Conservation (phyloP, 2,797 vertebrate species). For the Sebastes diploproa region DNA sequence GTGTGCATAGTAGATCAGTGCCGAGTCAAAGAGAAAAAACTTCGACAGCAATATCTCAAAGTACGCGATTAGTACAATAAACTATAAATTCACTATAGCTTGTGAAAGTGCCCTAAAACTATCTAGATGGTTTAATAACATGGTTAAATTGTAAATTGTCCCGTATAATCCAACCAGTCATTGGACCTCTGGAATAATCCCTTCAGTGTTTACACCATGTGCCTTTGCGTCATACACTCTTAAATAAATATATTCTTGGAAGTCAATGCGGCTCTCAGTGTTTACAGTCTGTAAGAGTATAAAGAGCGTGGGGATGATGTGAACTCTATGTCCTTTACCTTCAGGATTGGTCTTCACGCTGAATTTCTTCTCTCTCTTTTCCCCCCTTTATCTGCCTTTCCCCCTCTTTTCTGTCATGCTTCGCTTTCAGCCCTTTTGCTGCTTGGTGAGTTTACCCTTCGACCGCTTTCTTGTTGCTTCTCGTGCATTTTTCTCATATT, state of each 20-base stretch:
- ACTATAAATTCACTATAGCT: too few relatives aligned
- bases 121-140: neutral
- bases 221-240: neutral
- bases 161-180: neutral
- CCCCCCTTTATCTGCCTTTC: slow-evolving; percentile 3
- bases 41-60: too few relatives aligned
- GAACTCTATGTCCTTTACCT: neutral
- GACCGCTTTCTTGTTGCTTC: slow-evolving; percentile 18
- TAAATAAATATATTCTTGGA: slow-evolving; percentile 8
- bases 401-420: slow-evolving; percentile 42
- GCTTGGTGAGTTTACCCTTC: slow-evolving; percentile 82
- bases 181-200: slow-evolving; percentile 1
- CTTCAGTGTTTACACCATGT: slow-evolving; percentile 6
- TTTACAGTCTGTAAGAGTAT: slow-evolving; percentile 32
- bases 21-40: too few relatives aligned
- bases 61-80: too few relatives aligned
- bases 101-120: neutral
- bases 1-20: too few relatives aligned
- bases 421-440: slow-evolving; percentile 82
- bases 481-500: neutral
- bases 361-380: slow-evolving; percentile 31
- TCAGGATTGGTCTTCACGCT: slow-evolving; percentile 16
- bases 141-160: neutral
- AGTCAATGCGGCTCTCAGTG: slow-evolving; percentile 13
- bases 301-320: neutral